phyloP scores from a whole-genome alignment of 2,888 invertebrate species.

The Lapara coniferarum region DNA sequence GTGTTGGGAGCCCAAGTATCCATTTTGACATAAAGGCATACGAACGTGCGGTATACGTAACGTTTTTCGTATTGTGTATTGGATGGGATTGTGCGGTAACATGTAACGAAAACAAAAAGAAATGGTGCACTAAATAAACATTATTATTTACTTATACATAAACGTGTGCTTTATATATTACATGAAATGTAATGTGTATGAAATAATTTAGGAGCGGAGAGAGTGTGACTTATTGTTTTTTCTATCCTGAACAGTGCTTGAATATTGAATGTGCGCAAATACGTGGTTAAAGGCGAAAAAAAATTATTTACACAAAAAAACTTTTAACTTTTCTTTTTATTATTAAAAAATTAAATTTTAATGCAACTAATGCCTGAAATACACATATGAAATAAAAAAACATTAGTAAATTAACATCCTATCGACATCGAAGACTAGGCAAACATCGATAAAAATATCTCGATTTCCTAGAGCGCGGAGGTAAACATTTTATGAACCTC shows the following conservation, averaged over 20 bases:
- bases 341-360: no score
- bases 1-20: conserved; percentile 76
- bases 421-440: no score
- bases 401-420: no score
- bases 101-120: conserved; percentile 82
- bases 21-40: conserved; percentile 63
- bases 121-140: conserved; percentile 83
- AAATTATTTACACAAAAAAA: neutral
- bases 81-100: conserved; percentile 81
- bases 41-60: conserved; percentile 47
- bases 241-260: neutral
- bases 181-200: conserved; percentile 14
- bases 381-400: no score
- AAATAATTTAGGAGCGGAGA: conserved; percentile 6
- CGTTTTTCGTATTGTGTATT: conserved; percentile 57
- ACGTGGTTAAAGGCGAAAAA: no score
- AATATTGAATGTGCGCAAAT: neutral
- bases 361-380: neutral
- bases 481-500: neutral
- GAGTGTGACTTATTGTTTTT: neutral
- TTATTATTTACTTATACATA: conserved; percentile 52
- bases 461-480: neutral
- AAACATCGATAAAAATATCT: neutral
- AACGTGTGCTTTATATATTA: conserved; percentile 29
- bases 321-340: neutral